phyloP scores from a whole-genome alignment of 2,888 invertebrate species.

The Archaeoteleia sp. region DNA sequence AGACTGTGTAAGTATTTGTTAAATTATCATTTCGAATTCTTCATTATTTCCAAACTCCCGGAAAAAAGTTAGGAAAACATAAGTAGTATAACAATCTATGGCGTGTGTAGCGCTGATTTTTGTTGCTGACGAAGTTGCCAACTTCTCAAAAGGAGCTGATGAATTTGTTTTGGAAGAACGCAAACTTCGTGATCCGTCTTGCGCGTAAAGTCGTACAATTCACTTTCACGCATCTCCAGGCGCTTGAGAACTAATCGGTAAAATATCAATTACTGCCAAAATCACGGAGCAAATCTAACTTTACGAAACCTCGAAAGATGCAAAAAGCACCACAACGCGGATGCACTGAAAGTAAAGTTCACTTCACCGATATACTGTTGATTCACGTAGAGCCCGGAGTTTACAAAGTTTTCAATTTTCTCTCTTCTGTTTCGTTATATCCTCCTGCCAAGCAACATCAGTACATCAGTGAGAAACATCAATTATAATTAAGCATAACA shows the following conservation, averaged over 20 bases:
- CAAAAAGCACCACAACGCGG: conserved; percentile 15
- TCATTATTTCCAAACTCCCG: background rate
- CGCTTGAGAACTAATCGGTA: conserved; percentile 21
- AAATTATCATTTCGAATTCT: background rate
- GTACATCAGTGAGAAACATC: conserved; percentile 12
- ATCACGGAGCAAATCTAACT: conserved; percentile 18
- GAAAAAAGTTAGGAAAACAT: background rate
- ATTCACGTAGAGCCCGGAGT: conserved; percentile 23
- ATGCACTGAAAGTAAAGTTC: conserved; percentile 35
- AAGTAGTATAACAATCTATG: background rate
- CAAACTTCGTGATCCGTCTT: background rate
- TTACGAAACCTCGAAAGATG: conserved; percentile 13
- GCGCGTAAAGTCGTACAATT: background rate
- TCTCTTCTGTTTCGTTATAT: background rate
- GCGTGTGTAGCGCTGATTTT: background rate
- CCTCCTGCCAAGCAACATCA: conserved; percentile 1
- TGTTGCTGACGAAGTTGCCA: background rate
- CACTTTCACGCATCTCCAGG: conserved; percentile 6
- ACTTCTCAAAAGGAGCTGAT: conserved; percentile 5
- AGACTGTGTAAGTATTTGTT: conserved; percentile 6
- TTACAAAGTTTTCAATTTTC: conserved; percentile 20
- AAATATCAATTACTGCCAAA: conserved; percentile 24
- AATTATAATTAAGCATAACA: conserved; percentile 10
- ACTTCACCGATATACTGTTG: conserved; percentile 27
- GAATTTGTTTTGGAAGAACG: conserved; percentile 1